A percentile compares a stretch with the other conserved stretches of the same genome.
These are phyloP conservation scores for Chelonus formosanus DNA, from an alignment of 2,888 invertebrate species.

Conservation along the genomic window DNA sequence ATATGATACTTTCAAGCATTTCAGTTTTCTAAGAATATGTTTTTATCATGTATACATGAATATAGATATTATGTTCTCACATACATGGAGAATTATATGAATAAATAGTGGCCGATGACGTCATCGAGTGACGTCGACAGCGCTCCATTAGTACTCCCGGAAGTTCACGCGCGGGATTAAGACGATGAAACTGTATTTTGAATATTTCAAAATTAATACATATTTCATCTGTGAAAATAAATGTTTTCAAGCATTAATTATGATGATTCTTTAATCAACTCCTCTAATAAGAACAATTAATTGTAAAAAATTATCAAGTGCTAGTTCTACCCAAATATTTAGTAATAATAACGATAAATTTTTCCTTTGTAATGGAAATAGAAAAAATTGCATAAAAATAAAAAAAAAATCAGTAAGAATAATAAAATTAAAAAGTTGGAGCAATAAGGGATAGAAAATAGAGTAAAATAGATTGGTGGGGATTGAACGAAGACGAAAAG, in stretches of 20 bases:
- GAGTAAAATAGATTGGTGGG: constrained; percentile 11
- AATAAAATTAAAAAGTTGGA: background rate
- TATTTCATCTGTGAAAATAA: no score
- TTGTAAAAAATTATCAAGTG: no score
- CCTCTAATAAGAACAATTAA: no score
- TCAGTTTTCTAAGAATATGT: background rate
- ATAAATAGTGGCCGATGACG: constrained; percentile 42
- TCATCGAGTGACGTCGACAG: constrained; percentile 55
- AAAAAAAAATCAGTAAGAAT: background rate
- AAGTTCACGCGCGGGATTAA: constrained; percentile 20
- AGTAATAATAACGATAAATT: no score
- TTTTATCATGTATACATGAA: background rate
- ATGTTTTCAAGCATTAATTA: no score
- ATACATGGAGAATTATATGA: constrained; percentile 35
- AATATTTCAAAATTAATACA: background rate
- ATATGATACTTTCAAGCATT: no score
- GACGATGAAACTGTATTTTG: constrained; percentile 5
- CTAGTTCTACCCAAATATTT: no score
- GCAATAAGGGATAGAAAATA: background rate
- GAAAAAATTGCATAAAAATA: background rate
- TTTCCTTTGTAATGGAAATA: background rate
- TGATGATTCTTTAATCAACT: no score
- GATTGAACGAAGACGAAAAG: constrained; percentile 1
- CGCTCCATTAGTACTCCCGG: constrained; percentile 35
- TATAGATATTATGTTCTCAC: constrained; percentile 1